phyloP scores from a whole-genome alignment of 2,888 invertebrate genomes.

The Cheilosia scutellata region DNA sequence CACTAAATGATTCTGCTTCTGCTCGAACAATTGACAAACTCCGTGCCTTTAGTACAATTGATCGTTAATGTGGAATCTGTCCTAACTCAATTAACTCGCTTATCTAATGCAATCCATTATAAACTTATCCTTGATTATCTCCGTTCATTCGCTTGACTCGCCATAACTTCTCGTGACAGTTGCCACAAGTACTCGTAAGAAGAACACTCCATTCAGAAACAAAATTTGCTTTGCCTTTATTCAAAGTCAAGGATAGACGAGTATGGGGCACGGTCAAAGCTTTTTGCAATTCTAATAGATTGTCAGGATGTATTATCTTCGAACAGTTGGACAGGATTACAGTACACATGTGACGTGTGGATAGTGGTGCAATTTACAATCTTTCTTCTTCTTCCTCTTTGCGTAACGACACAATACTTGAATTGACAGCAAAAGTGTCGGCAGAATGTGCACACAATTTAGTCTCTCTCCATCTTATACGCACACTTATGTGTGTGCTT shows the following conservation, averaged over 20 bases:
- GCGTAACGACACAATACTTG: conserved; percentile 49
- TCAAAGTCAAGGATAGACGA: conserved; percentile 5
- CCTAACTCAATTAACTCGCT: conserved; percentile 46
- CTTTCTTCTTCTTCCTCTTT: conserved; percentile 1
- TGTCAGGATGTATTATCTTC: conserved; percentile 62
- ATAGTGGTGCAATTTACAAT: conserved; percentile 51
- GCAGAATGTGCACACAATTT: conserved; percentile 35
- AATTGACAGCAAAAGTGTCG: conserved; percentile 71
- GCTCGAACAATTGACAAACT: background rate
- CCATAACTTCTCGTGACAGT: conserved; percentile 57
- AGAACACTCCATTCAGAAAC: conserved; percentile 32
- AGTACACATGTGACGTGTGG: conserved; percentile 60
- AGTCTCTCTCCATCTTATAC: background rate
- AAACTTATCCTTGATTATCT: conserved; percentile 59
- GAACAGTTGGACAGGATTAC: conserved; percentile 66
- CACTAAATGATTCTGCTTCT: background rate
- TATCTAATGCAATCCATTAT: conserved; percentile 48
- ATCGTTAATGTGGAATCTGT: conserved; percentile 25
- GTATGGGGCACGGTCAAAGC: conserved; percentile 40
- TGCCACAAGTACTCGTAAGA: conserved; percentile 16
- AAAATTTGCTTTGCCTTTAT: background rate
- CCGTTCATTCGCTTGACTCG: conserved; percentile 62
- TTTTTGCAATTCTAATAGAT: conserved; percentile 74
- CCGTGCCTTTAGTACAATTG: conserved; percentile 1
- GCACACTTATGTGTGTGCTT: background rate